These are phyloP conservation scores for Cephonodes hylas DNA, from an alignment of 2,888 invertebrate species.

Conservation along the genomic window DNA sequence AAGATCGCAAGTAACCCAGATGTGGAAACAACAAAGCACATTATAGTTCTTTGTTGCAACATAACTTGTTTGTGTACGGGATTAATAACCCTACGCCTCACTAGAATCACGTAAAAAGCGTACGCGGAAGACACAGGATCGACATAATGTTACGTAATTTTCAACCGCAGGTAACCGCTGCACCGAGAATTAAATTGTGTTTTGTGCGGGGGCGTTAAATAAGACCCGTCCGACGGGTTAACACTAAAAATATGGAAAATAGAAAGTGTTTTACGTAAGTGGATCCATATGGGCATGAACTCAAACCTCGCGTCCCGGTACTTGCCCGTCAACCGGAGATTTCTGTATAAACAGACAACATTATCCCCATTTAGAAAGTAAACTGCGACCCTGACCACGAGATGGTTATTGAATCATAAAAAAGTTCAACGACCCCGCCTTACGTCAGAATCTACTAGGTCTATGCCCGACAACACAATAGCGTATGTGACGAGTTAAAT, in stretches of 20 bases:
- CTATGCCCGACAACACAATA: not conserved
- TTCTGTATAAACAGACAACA: not conserved
- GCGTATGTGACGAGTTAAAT: not conserved
- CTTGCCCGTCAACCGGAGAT: not conserved
- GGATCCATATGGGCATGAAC: not conserved
- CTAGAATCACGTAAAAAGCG: not conserved
- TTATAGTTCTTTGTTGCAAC: not conserved
- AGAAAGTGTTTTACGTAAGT: slow-evolving; percentile 13
- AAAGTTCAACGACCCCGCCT: slow-evolving; percentile 39
- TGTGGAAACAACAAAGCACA: not conserved
- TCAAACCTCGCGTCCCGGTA: not conserved
- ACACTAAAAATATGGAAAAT: slow-evolving; percentile 1
- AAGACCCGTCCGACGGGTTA: not conserved
- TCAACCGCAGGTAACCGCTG: not conserved
- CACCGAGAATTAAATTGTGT: not conserved
- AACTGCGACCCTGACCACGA: slow-evolving; percentile 19
- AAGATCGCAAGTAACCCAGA: not conserved
- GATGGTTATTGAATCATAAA: slow-evolving; percentile 23
- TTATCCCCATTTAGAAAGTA: slow-evolving; percentile 14
- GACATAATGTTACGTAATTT: slow-evolving; percentile 9
- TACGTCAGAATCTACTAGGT: slow-evolving; percentile 17
- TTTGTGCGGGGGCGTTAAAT: not conserved
- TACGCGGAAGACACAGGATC: not conserved
- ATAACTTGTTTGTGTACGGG: not conserved
- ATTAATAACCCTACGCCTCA: not conserved